Conservation (phyloP, 2,113 vertebrate species). For the Neolamprologus cancellatus region DNA sequence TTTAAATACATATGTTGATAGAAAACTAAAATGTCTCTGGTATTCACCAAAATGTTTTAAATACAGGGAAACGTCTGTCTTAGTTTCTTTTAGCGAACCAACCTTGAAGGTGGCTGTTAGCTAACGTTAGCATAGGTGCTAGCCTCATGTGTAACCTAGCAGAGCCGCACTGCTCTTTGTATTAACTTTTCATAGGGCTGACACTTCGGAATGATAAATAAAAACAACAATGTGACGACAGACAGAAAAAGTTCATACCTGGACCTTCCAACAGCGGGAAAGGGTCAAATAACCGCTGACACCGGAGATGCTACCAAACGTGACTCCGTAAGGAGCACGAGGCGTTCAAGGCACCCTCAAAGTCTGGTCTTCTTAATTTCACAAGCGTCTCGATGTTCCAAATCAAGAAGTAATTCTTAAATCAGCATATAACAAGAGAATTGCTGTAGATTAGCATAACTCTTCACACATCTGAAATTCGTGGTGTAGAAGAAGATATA, state of each 20-base stretch:
- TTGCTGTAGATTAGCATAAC: neutral
- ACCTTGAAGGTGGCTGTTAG: conserved; percentile 20
- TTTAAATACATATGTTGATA: neutral
- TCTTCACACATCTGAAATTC: neutral
- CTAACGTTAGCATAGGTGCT: conserved; percentile 14
- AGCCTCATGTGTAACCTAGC: neutral
- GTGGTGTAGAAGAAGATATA: neutral
- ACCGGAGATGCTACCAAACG: neutral
- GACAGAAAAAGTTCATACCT: neutral
- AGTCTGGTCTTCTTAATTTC: rapidly evolving
- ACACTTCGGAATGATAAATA: rapidly evolving
- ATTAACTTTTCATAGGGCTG: neutral
- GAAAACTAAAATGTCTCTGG: neutral
- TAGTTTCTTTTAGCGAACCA: neutral
- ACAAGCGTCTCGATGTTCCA: neutral
- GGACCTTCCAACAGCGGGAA: neutral
- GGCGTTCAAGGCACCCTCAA: neutral
- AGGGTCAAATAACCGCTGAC: neutral
- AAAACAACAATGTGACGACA: neutral
- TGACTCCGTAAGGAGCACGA: neutral
- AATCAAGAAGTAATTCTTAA: neutral
- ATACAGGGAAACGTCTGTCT: neutral
- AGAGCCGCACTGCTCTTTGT: neutral
- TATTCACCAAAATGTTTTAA: neutral
- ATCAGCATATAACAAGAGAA: neutral